These are phyloP conservation scores for Pipistrellus pygmaeus DNA, from an alignment of 2,797 vertebrate genomes.

Conservation along the genomic window DNA sequence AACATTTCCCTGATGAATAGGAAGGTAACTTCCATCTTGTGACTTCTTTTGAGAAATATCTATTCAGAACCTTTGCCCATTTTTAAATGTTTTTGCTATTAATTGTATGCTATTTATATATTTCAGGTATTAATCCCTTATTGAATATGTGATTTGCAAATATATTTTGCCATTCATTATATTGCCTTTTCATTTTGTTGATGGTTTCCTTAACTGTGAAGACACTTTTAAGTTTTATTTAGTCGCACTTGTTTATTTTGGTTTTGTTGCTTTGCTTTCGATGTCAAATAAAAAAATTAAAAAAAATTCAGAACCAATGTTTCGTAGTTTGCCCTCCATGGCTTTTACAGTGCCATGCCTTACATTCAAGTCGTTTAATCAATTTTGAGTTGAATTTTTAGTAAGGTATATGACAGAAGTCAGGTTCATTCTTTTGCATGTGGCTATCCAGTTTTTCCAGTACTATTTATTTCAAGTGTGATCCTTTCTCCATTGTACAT, in stretches of 20 bases:
- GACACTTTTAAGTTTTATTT: background rate
- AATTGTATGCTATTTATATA: background rate
- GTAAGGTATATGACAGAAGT: background rate
- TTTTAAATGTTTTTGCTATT: background rate
- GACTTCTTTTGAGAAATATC: background rate
- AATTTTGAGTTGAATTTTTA: background rate
- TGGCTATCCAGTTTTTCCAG: background rate
- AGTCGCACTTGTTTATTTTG: background rate
- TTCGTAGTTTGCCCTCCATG: background rate
- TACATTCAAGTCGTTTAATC: background rate
- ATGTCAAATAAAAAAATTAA: background rate
- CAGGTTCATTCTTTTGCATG: background rate
- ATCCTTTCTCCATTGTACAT: background rate
- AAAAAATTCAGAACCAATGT: background rate
- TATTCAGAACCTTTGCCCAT: background rate
- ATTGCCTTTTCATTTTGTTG: background rate
- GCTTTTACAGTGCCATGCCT: background rate
- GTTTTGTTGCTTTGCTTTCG: background rate
- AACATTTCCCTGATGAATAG: background rate
- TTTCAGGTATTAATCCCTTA: background rate
- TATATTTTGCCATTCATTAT: background rate
- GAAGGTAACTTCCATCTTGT: background rate
- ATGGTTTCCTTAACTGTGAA: background rate
- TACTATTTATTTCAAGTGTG: background rate
- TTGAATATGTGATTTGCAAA: background rate